These are phyloP conservation scores for Acridotheres tristis DNA, from an alignment of 2,797 vertebrate species.

Conservation along the genomic window DNA sequence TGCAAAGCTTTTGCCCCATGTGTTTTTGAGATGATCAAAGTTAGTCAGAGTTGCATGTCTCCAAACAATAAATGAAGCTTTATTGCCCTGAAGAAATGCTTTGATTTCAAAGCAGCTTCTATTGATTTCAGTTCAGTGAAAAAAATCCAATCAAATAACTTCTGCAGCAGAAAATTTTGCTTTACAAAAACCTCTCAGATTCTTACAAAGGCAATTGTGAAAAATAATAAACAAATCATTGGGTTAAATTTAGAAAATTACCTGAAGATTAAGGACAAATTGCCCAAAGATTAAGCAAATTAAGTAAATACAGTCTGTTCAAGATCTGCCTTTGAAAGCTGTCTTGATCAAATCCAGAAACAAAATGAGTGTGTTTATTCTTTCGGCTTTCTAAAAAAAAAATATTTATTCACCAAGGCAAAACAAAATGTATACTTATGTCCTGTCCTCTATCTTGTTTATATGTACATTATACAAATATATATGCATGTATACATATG, in stretches of 20 bases:
- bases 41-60: background rate
- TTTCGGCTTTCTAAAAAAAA: background rate
- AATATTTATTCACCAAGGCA: background rate
- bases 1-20: background rate
- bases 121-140: background rate
- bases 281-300: background rate
- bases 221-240: slow-evolving; percentile 37
- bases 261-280: background rate
- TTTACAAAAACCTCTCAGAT: background rate
- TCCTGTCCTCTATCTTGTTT: background rate
- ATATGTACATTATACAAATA: background rate
- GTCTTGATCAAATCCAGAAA: background rate
- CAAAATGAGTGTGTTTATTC: background rate
- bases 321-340: background rate
- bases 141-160: background rate
- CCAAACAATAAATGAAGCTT: slow-evolving; percentile 7
- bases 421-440: background rate
- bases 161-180: background rate
- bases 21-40: background rate
- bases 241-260: background rate
- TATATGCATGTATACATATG: too few species aligned
- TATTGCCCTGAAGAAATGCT: slow-evolving; percentile 17
- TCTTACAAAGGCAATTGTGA: background rate
- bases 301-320: background rate
- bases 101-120: slow-evolving; percentile 7